These are phyloP conservation scores for Heliornis fulica DNA, from an alignment of 2,113 vertebrate species.

Conservation along the genomic window DNA sequence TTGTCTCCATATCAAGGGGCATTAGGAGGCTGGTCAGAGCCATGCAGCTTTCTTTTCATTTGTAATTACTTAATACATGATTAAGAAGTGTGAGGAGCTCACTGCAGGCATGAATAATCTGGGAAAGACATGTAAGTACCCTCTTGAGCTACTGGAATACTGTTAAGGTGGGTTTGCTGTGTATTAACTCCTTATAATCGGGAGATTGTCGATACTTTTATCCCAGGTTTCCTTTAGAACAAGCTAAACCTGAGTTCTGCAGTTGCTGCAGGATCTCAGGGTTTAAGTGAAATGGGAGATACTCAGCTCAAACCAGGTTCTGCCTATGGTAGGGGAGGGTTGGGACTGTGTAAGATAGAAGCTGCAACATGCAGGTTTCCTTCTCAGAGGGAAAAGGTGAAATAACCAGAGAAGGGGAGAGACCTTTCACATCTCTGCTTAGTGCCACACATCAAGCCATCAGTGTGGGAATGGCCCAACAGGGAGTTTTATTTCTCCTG, in stretches of 20 bases:
- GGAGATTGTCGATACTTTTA: neutral
- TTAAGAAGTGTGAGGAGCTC: neutral
- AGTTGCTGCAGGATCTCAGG: neutral
- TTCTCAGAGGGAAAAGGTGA: neutral
- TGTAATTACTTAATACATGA: neutral
- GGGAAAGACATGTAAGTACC: neutral
- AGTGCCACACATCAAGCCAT: neutral
- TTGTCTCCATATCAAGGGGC: too few relatives aligned
- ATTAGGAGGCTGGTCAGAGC: neutral
- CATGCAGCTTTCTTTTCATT: neutral
- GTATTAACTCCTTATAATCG: neutral
- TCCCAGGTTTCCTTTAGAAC: neutral
- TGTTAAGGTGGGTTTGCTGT: neutral
- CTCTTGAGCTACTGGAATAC: neutral
- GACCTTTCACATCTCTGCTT: neutral
- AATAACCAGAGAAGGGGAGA: neutral
- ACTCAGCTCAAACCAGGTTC: neutral
- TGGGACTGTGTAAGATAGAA: neutral
- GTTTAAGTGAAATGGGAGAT: neutral
- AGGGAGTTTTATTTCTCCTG: neutral
- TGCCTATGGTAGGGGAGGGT: rapidly evolving
- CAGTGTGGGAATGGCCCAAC: neutral
- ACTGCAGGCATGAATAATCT: neutral
- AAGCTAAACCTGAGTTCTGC: neutral
- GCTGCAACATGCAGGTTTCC: neutral